Conservation (phyloP, 2,113 vertebrate genomes). For the Murina feae region DNA sequence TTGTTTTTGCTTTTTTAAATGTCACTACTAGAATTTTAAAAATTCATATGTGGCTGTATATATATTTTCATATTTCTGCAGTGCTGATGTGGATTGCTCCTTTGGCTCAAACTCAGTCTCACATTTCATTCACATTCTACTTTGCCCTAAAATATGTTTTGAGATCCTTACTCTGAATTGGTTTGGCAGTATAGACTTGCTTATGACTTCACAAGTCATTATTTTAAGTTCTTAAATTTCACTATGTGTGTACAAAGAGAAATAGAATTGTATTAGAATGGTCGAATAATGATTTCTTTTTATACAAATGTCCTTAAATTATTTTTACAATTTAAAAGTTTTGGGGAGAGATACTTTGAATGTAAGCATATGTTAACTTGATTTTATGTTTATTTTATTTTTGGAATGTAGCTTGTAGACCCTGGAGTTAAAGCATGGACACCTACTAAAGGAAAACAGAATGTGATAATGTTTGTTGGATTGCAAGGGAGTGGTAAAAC, state of each 20-base stretch:
- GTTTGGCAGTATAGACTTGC: background rate
- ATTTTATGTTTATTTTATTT: conserved; percentile 42
- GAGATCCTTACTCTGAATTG: background rate
- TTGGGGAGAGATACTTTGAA: background rate
- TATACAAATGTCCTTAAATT: conserved; percentile 21
- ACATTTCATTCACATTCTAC: background rate
- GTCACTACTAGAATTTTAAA: conserved; percentile 9
- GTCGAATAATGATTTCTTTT: background rate
- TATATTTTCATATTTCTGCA: conserved; percentile 31
- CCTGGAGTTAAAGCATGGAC: conserved; percentile 99
- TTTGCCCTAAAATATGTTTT: conserved; percentile 20
- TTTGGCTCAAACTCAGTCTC: conserved; percentile 39
- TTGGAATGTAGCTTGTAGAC: conserved; percentile 90
- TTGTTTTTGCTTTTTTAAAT: background rate
- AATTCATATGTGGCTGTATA: background rate
- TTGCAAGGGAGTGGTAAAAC: conserved; percentile 99
- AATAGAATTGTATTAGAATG: background rate
- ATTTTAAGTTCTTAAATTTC: conserved; percentile 45
- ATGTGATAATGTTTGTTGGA: conserved; percentile 99
- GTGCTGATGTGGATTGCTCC: background rate
- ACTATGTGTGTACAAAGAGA: background rate
- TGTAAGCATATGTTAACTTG: background rate
- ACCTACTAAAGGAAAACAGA: conserved; percentile 98
- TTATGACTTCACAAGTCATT: background rate
- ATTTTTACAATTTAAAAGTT: conserved; percentile 30